These are phyloP conservation scores for Nemotelus pantherinus DNA, from an alignment of 2,888 invertebrate species.

Conservation along the genomic window DNA sequence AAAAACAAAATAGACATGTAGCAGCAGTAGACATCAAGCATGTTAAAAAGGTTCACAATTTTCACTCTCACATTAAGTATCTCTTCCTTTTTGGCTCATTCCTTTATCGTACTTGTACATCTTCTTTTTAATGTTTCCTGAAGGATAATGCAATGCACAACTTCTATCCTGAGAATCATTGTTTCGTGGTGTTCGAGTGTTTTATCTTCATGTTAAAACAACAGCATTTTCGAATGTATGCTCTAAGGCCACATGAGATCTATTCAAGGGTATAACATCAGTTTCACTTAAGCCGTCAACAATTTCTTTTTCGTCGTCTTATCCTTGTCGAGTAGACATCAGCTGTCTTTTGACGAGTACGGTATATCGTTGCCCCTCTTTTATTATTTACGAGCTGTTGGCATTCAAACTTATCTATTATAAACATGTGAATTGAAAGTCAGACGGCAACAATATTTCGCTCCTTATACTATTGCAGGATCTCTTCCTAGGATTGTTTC, in stretches of 20 bases:
- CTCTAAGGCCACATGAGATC: slow-evolving; percentile 1
- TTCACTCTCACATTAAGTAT: not conserved
- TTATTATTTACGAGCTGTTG: slow-evolving; percentile 35
- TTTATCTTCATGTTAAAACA: slow-evolving; percentile 22
- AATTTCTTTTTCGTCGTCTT: not conserved
- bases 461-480: too few species aligned
- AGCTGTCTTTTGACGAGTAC: too few species aligned
- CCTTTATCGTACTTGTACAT: not conserved
- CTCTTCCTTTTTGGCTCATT: not conserved
- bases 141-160: slow-evolving; percentile 15
- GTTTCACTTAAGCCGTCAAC: slow-evolving; percentile 5
- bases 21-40: too few species aligned
- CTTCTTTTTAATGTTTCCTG: too few species aligned
- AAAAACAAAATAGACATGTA: too few species aligned
- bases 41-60: too few species aligned
- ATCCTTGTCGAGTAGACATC: too few species aligned
- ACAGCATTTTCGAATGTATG: not conserved
- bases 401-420: slow-evolving; percentile 27
- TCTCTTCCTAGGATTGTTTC: too few species aligned
- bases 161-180: slow-evolving; percentile 11
- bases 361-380: not conserved
- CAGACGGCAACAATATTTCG: not conserved
- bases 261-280: not conserved
- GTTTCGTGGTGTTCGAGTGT: slow-evolving; percentile 23
- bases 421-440: not conserved